Evolutionary conservation across 2,888 invertebrate species (phyloP).

Genomic region (Tinea trinotella): DNA sequence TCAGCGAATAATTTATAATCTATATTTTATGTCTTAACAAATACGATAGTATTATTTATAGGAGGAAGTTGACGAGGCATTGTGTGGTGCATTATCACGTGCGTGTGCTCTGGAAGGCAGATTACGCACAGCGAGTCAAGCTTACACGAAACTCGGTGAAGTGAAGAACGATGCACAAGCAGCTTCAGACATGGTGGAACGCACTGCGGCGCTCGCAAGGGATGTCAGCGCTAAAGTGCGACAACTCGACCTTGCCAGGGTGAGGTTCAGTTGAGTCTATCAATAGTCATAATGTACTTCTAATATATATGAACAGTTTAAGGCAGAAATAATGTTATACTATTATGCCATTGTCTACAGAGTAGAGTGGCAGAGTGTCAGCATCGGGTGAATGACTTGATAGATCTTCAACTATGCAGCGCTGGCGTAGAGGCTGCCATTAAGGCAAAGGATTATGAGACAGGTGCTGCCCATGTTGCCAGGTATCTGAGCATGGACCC

Average conservation of each 20-base stretch:
- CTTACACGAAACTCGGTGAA: slow-evolving; percentile 83
- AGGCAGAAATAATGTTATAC: neutral
- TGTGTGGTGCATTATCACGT: slow-evolving; percentile 80
- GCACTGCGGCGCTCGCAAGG: slow-evolving; percentile 90
- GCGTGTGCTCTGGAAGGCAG: slow-evolving; percentile 85
- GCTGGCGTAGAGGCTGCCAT: slow-evolving; percentile 98
- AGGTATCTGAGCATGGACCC: slow-evolving; percentile 95
- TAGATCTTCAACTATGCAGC: slow-evolving; percentile 95
- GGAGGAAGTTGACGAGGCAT: slow-evolving; percentile 78
- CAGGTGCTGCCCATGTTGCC: slow-evolving; percentile 94
- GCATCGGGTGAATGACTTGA: slow-evolving; percentile 92
- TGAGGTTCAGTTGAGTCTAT: slow-evolving; percentile 60
- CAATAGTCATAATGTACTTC: neutral
- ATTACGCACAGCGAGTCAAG: slow-evolving; percentile 83
- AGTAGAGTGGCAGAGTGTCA: slow-evolving; percentile 95
- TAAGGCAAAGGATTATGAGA: slow-evolving; percentile 95
- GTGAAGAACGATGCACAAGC: slow-evolving; percentile 85
- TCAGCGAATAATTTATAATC: no score
- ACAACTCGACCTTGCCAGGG: slow-evolving; percentile 92
- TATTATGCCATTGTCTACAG: no score
- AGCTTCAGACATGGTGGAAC: slow-evolving; percentile 86
- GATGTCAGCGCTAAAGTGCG: slow-evolving; percentile 97
- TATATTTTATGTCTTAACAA: no score
- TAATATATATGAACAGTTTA: slow-evolving; percentile 6
- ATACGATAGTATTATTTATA: slow-evolving; percentile 42